These are phyloP conservation scores for Ovibos moschatus DNA, from an alignment of 2,113 vertebrate species.

Conservation along the genomic window DNA sequence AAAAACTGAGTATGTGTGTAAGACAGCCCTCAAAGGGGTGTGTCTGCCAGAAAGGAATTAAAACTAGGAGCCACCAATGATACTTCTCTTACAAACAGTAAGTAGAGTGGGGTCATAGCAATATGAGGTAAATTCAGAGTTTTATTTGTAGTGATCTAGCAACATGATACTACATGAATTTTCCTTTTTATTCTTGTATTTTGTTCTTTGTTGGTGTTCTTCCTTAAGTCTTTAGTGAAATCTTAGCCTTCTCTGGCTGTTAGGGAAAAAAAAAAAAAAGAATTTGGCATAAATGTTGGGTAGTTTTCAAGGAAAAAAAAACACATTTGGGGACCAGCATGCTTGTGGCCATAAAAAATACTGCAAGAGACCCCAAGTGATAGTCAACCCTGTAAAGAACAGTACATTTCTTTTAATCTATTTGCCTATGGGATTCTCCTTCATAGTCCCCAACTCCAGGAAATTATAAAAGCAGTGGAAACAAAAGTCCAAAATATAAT, in stretches of 20 bases:
- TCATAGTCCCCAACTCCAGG: not conserved
- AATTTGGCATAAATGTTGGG: not conserved
- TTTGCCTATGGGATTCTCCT: not conserved
- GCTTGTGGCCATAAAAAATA: not conserved
- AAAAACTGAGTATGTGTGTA: not conserved
- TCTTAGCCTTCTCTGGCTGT: not conserved
- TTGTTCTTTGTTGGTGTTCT: not conserved
- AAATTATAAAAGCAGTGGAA: not conserved
- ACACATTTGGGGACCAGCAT: not conserved
- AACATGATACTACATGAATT: not conserved
- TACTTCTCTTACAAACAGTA: not conserved
- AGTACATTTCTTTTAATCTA: not conserved
- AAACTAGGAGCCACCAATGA: not conserved
- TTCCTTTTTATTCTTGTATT: not conserved
- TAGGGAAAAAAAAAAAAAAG: not conserved
- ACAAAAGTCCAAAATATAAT: conserved; percentile 14
- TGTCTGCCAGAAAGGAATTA: not conserved
- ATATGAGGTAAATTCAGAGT: not conserved
- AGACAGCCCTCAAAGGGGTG: not conserved
- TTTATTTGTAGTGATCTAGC: not conserved
- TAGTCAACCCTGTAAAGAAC: not conserved
- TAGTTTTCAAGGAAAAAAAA: not conserved
- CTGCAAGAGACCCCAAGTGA: not conserved
- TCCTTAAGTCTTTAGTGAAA: not conserved
- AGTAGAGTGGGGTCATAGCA: not conserved